Base-by-base conservation (phyloP, 2,888 invertebrate genomes). In the Scaptomyza parva region DNA sequence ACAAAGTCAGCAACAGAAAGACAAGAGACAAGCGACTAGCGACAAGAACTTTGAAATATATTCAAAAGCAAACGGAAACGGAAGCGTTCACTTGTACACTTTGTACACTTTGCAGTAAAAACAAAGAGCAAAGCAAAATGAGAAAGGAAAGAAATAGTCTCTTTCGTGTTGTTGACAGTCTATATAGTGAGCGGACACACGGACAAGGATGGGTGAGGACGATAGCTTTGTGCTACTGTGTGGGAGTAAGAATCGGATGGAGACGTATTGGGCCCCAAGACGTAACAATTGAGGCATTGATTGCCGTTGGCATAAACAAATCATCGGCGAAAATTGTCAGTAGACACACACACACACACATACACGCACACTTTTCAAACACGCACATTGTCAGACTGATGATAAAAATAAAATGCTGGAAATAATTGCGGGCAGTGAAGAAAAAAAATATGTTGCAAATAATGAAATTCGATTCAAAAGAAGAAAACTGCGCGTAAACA, bases 221-320 rank as follows among this genome's bases (percentile, higher is more conserved):
- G 26, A 26, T 11, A 11, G 30, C 3, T 12, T 5, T 2, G 30
- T 12, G 30, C 12, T 5, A 33, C n/a, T 1, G 35, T 8, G 18
- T 1, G n/a, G 5, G 18, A 17, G 17, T 3, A 17, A n/a, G n/a
- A n/a, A n/a, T n/a, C n/a, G n/a, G 9, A 9, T 20, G 14, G 5
- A 24, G 35, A 39, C 63, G 35, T 18, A 26, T 30, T 5, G 12
- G 28, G 8, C 44, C 40, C 35, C 40, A 41, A 17, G 60, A 45
- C 69, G 45, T 47, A 71, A 85, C 83, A 87, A 88, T 84, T 79
- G 75, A 51, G 43, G 44, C 75, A 69, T 68, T 82, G 88, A 87
- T 88, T 86, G 83, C 70, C 50, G 26, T 18, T 47, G 47, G 70
- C 54, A 63, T 45, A 75, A 84, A 75, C 78, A 82, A 87, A 85